Base-by-base conservation (phyloP, 1,140 invertebrate species). In the Cydia fagiglandana region DNA sequence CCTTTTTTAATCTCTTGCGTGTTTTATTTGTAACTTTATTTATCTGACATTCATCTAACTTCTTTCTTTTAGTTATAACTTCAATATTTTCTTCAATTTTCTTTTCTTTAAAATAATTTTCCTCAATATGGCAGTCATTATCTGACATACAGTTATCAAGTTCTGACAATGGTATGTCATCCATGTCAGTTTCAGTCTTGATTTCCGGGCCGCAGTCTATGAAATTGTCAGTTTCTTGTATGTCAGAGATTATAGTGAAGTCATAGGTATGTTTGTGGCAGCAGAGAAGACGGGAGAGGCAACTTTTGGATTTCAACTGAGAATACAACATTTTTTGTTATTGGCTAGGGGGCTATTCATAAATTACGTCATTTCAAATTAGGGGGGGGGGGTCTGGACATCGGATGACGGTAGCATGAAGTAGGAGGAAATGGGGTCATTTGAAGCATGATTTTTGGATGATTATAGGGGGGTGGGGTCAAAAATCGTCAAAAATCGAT, bases 141-240 rank as follows among this genome's bases (percentile, higher is more conserved):
- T 77, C 64, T 53, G 73, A 77, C 15, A 53, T 53, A 64, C 64
- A 45, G 41, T 80, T 79, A 30, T 64, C 77, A 24, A 88, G 68
- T n/a, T 86, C 79, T 2, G 84, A 84, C 24, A 87, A 45, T 0
- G 86, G 87, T n/a, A 84, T 77, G 4, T 88, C 85, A 30, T 88
- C 88, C 9, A 17, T 73, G 45, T 89, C 84, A 10, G 75, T 83
- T 73, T 89, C 87, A 6, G 30, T 73, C 56, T 87, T 86, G n/a
- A 88, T 76, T 1, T 79, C 75, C 10, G 68, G 70, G 10, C 86
- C 85, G 53, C 85, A 88, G 20, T 88, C 87, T 20, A 88, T 81
- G 66, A 89, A 87, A 75, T 86, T 80, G 28, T 84, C 81, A 38
- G 30, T 70, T 17, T 70, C 66, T 38, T 70, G 30, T 70, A 17